Evolutionary conservation across 1,140 invertebrate genomes (phyloP), one percentile per base, ranked within the genome.

Genomic region (Mercenaria mercenaria): DNA sequence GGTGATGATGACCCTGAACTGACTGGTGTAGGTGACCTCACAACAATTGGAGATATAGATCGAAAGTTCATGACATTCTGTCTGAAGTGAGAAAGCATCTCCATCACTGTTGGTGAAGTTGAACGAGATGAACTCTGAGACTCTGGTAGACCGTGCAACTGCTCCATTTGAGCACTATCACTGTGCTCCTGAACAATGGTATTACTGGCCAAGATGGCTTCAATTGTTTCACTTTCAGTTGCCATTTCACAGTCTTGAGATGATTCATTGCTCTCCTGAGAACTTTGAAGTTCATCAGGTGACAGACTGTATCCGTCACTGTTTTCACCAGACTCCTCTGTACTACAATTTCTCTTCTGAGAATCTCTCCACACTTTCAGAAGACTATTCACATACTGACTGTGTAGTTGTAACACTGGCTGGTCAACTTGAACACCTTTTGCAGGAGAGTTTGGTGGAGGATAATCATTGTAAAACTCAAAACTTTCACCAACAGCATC

Each of bases 1-100:
- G 85, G 85, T 79, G 85, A 87, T 15, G 85, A 87, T 15, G 85
- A 87, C 0, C 85, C 23, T 0, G 85, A 87, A 39, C 29, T 87
- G 13, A 87, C 29, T 26, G 85, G 85, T 32, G 85, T 59, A 56
- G 85, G 85, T 47, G 85, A 87, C 32, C 85, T 56, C 39, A 76
- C 34, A 15, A 87, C 79, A 2, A 67, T 34, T 64, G 74, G 85
- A 32, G 83, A 86, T 6, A 87, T 43, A 59, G 85, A 87, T 10
- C 74, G 23, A 29, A 59, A 39, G 39, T 77, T 87, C 8, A 11
- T 37, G 37, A 87, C 50, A 50, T 67, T 47, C 2, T 47, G 82
- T 69, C 64, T 61, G n/a, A 61, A 69, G n/a, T 72, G 41, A 20
- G 83, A 76, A 6, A 85, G 11, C n/a, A 52, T 72, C 29, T 85